Evolutionary conservation across 2,888 invertebrate species (phyloP), one percentile per base, ranked within the genome.

Genomic region (Cetonia aurata): DNA sequence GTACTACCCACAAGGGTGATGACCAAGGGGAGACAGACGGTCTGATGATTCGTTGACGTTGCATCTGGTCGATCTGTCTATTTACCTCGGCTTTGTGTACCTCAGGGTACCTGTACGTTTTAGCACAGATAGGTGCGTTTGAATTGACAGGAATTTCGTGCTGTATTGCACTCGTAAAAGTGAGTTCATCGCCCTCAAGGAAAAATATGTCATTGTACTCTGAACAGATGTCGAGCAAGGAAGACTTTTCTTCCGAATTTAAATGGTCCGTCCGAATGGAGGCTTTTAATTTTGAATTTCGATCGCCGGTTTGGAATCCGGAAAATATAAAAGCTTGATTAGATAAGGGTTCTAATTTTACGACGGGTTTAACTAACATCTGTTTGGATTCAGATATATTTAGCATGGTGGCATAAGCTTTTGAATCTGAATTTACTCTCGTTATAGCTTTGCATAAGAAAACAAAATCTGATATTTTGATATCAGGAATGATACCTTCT

Each of bases 61-160:
- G 37, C 71, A 71, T 71, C 59, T 71, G 67, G n/a, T 67, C 42
- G 37, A 71, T 50, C 57, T 71, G 67, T n/a, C 50, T 48, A 31
- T 67, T 19, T 19, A 71, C 48, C 48, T 71, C 71, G 17, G 44
- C 13, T 33, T 67, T 57, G n/a, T 67, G 67, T 10, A 52, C 25
- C 33, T 71, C 48, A 10, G 71, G 67, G 13, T 56, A 59, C 46
- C 71, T 37, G 31, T 71, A 71, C 0, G 68, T 53, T 69, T 62
- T 71, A 8, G 60, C 48, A 52, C 46, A 44, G 12, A 71, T 46
- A 6, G 69, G 62, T 17, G 17, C 15, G 13, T n/a, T 37, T 12
- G 48, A 33, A 0, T 13, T 56, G 1, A 25, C 25, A 4, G 42
- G 50, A 31, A 25, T 55, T 37, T 44, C 44, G 55, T 71, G 68